Conservation (phyloP, 2,797 vertebrate species). For the Microcaecilia unicolor region DNA sequence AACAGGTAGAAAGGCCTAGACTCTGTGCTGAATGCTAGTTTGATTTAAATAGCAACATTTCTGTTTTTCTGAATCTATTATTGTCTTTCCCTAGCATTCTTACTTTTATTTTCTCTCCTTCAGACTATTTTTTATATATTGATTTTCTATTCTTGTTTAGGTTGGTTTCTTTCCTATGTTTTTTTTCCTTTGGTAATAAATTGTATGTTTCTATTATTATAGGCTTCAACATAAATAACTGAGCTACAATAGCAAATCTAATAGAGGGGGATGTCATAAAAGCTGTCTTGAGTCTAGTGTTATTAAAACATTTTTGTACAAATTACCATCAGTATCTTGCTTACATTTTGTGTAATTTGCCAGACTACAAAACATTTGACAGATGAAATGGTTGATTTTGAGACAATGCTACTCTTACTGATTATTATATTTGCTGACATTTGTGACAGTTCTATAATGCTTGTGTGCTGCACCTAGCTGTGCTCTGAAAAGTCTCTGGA, state of each 20-base stretch:
- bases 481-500: constrained; percentile 45
- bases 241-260: background rate
- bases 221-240: constrained; percentile 9
- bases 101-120: constrained; percentile 5
- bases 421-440: constrained; percentile 58
- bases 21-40: background rate
- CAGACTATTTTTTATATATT: background rate
- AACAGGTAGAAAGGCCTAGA: background rate
- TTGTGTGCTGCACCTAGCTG: constrained; percentile 37
- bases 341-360: constrained; percentile 55
- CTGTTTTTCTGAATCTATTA: background rate
- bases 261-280: constrained; percentile 9
- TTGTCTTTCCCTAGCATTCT: constrained; percentile 2
- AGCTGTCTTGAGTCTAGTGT: constrained; percentile 21
- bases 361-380: constrained; percentile 47
- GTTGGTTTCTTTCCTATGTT: background rate
- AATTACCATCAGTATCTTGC: constrained; percentile 48
- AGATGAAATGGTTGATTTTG: constrained; percentile 54
- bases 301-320: constrained; percentile 50
- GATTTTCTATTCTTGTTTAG: background rate
- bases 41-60: constrained; percentile 4
- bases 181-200: background rate
- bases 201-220: constrained; percentile 6
- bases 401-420: constrained; percentile 40
- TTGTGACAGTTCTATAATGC: constrained; percentile 61